phyloP scores from a whole-genome alignment of 2,797 vertebrate species.

The Platalea minor region DNA sequence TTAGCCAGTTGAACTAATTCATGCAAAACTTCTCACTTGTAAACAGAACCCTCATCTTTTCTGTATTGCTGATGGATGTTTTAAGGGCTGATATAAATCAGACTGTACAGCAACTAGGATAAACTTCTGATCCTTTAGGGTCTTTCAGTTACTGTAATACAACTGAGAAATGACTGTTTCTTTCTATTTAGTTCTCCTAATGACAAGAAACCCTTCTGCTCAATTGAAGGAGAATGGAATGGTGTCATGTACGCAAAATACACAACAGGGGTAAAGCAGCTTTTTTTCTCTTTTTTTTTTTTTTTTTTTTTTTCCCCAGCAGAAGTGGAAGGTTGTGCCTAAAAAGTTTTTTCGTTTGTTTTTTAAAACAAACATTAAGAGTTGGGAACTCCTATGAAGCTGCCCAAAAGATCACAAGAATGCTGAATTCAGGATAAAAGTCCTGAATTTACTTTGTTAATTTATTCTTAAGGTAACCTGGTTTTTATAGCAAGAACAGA shows the following conservation, averaged over 20 bases:
- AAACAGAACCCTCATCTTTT: neutral
- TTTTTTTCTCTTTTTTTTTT: neutral
- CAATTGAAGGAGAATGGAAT: constrained; percentile 98
- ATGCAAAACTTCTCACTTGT: neutral
- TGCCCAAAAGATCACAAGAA: neutral
- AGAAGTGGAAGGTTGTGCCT: neutral
- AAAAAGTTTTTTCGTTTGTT: neutral
- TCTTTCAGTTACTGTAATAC: neutral
- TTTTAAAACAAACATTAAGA: neutral
- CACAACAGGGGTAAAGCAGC: constrained; percentile 86
- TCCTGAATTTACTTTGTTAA: neutral
- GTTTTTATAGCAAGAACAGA: neutral
- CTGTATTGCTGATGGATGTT: neutral
- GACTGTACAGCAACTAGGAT: neutral
- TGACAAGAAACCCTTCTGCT: constrained; percentile 97
- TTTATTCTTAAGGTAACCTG: neutral
- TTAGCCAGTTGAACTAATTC: neutral
- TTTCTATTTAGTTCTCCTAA: constrained; percentile 85
- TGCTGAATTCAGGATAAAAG: neutral
- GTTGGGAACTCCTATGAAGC: neutral
- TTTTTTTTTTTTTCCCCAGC: neutral
- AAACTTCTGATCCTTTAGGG: neutral
- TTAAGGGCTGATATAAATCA: neutral
- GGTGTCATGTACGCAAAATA: constrained; percentile 96
- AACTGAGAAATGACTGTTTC: neutral